A percentile compares a stretch with the other conserved stretches of the same genome.
Conservation (phyloP, 1,140 invertebrate genomes). For the Tetramorium simillimum region DNA sequence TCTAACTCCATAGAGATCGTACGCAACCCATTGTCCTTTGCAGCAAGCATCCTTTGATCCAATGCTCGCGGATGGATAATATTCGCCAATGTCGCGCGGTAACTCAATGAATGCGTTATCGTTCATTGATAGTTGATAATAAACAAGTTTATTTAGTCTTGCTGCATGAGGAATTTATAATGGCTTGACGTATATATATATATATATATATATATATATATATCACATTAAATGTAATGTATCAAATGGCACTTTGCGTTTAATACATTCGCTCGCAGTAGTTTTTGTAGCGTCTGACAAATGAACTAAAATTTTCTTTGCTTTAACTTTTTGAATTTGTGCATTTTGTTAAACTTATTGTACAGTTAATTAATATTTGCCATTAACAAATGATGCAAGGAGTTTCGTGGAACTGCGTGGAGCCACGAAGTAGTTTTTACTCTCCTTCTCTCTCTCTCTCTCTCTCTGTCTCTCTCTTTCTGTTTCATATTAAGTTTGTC, state of each 20-base stretch:
- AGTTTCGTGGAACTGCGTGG: neutral
- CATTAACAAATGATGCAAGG: slow-evolving; percentile 3
- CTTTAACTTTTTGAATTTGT: slow-evolving; percentile 1
- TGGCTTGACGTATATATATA: neutral
- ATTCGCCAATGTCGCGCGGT: neutral
- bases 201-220: too few species aligned
- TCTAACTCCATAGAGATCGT: slow-evolving; percentile 51
- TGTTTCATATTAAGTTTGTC: neutral
- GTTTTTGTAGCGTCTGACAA: neutral
- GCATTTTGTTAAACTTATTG: neutral
- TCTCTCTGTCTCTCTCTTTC: neutral
- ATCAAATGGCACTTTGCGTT: neutral
- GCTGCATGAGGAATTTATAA: neutral
- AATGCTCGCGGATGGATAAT: slow-evolving; percentile 31
- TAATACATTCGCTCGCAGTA: neutral
- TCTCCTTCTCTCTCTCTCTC: neutral
- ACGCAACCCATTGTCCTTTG: slow-evolving; percentile 57
- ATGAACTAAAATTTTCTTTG: neutral
- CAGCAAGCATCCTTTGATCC: slow-evolving; percentile 62
- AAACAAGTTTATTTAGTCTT: slow-evolving; percentile 40
- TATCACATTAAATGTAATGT: neutral
- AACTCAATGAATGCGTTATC: slow-evolving; percentile 21
- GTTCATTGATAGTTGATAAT: slow-evolving; percentile 25
- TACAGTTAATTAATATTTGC: neutral
- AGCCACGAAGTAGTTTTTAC: neutral